Percentiles rank a stretch among this genome's conserved stretches.
phyloP scores from a whole-genome alignment of 1,140 invertebrate species.

The Xylocopa sonorina region DNA sequence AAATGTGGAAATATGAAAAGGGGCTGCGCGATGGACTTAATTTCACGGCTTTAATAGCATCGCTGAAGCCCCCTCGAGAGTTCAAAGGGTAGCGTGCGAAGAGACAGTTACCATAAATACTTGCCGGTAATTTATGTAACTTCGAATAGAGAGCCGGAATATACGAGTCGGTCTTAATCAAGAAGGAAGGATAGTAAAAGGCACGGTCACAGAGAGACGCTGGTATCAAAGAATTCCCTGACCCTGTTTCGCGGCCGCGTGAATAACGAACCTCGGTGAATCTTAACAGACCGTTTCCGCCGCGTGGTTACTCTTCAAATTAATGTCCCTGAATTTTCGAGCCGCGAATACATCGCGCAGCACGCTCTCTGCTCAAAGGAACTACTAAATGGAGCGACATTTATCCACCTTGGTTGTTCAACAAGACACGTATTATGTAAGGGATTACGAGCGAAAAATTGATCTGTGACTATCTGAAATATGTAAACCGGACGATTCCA shows the following conservation, averaged over 20 bases:
- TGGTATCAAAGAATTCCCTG: background rate
- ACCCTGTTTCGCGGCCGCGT: background rate
- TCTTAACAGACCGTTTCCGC: background rate
- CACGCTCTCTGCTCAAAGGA: background rate
- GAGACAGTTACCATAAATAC: constrained; percentile 62
- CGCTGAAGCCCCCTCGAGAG: constrained; percentile 27
- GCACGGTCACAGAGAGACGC: background rate
- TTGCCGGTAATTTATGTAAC: constrained; percentile 57
- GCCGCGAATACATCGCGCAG: background rate
- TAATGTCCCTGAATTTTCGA: background rate
- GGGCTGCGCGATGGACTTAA: constrained; percentile 25
- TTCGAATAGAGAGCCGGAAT: constrained; percentile 18
- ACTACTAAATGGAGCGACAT: background rate
- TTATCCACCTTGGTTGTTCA: background rate
- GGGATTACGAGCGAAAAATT: no score
- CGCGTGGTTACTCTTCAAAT: background rate
- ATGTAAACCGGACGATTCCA: no score
- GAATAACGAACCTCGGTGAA: background rate
- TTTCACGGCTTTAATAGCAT: constrained; percentile 48
- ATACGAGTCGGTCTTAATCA: constrained; percentile 57
- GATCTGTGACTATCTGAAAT: no score
- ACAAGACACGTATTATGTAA: no score
- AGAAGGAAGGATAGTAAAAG: constrained; percentile 21
- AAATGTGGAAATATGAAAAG: constrained; percentile 42
- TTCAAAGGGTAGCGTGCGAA: constrained; percentile 58